Base-by-base conservation (phyloP, 2,888 invertebrate genomes). In the Lasioglossum morio region DNA sequence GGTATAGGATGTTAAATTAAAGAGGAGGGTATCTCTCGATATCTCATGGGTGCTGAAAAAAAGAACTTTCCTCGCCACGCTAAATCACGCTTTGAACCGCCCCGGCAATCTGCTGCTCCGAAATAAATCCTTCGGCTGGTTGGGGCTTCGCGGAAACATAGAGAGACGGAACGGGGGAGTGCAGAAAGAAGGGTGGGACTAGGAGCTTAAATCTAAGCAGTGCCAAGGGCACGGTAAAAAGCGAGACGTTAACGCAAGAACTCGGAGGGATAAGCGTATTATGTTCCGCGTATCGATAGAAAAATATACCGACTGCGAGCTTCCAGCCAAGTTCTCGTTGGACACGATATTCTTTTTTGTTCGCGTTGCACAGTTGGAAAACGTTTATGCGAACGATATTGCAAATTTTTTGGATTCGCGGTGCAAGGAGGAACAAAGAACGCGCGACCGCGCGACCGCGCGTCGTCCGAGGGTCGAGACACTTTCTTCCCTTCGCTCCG, bases 61-160 rank as follows among this genome's bases (percentile, higher is more conserved):
- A 23, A 63, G 74, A 85, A 72, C 46, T 63, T 86, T 86, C 82
- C 79, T 48, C 79, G 72, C 10, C 83, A 30, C 57, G 57, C 30
- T 87, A 87, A 89, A 89, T 91, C 90, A 86, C 85, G 74, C 76
- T 77, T 70, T 77, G 63, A 48, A 57, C 85, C 90, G 87, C 88
- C 89, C 88, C 75, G 57, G 72, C 91, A 86, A 90, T 91, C 89
- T 86, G 78, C 79, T 23, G 37, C 66, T 72, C 66, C 27, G 87
- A 87, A 87, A 90, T 91, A 90, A 91, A 91, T 91, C 88, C 69
- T 86, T 60, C 10, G 34, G 72, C 69, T 69, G 70, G 84, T 79
- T 40, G 76, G 80, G 78, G 79, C 70, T 82, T 72, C 79, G 63
- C 66, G 34, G 75, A 43, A 57, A 60, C 70, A 23, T 60, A 53